Evolutionary conservation across 2,113 vertebrate genomes (phyloP), one percentile per base, ranked within the genome.

Genomic region (Indicator maculatus): DNA sequence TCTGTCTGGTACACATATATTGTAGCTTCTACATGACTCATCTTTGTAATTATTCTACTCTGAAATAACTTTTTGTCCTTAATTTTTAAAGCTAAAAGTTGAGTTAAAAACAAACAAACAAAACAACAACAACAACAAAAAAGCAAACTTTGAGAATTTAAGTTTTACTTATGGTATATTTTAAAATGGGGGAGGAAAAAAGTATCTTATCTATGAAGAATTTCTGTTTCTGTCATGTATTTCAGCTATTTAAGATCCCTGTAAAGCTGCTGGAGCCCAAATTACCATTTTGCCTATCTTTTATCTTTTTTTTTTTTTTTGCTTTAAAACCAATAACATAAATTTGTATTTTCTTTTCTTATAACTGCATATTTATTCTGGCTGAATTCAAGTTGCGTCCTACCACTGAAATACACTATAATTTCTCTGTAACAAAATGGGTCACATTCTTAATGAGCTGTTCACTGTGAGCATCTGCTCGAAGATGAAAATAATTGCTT

Each of bases 401-500:
- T 81, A 95, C 96, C 45, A 17, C 90, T 95, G 74, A 85, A 91
- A 89, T 89, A 91, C 81, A 89, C 96, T 93, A 85, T 97, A 96
- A 97, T 97, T 97, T 97, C 95, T 96, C 86, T 90, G 95, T 87
- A 97, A 96, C 95, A 97, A 97, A 93, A 91, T 95, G 95, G 93
- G 96, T 97, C 96, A 65, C 96, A 95, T 98, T 98, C 96, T 94
- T 96, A 95, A 96, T 92, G 88, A 89, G 81, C 93, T 96, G 81
- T 89, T 96, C 92, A 45, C 84, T 89, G 44, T 75, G 94, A 96
- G 91, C 93, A 97, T 96, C 96, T 95, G 96, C 89, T 94, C 92
- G 95, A 96, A 95, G 94, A 97, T 89, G 92, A 92, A 97, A 93
- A 89, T 98, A 98, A 98, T 98, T 97, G 88, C 91, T 98, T 98